Evolutionary conservation across 2,797 vertebrate genomes (phyloP).

Genomic region (Sebastes steindachneri): DNA sequence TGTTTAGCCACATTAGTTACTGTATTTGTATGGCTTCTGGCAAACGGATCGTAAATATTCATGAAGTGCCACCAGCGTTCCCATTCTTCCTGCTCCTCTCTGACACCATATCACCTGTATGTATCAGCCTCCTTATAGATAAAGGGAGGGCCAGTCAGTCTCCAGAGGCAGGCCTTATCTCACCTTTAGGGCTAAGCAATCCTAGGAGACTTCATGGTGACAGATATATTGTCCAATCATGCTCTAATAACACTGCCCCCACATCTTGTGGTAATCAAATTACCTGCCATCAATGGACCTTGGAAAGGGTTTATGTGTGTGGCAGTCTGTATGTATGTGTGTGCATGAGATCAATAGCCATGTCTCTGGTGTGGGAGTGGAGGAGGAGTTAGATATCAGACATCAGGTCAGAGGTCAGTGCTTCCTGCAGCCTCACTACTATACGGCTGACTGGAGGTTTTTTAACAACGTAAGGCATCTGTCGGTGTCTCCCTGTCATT

Average conservation of each 20-base stretch:
- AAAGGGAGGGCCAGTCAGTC: slow-evolving; percentile 15
- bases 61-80: neutral
- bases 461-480: neutral
- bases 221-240: slow-evolving; percentile 65
- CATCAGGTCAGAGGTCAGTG: slow-evolving; percentile 55
- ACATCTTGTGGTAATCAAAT: slow-evolving; percentile 66
- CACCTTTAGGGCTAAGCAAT: slow-evolving; percentile 43
- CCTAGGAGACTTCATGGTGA: slow-evolving; percentile 59
- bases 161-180: slow-evolving; percentile 43
- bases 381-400: slow-evolving; percentile 37
- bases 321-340: neutral
- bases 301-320: neutral
- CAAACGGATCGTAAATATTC: neutral
- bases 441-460: neutral
- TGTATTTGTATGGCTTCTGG: neutral
- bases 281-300: slow-evolving; percentile 33
- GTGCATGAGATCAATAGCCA: slow-evolving; percentile 55
- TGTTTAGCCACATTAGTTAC: slow-evolving; percentile 20
- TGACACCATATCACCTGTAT: slow-evolving; percentile 36
- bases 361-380: slow-evolving; percentile 29
- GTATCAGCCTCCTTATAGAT: slow-evolving; percentile 24
- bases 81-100: neutral
- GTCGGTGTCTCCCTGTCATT: neutral
- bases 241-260: slow-evolving; percentile 46
- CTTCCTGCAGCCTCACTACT: slow-evolving; percentile 29